These are phyloP conservation scores for Palythoa grandiflora DNA, from an alignment of 92 coral and sea anemone species.

Conservation along the genomic window DNA sequence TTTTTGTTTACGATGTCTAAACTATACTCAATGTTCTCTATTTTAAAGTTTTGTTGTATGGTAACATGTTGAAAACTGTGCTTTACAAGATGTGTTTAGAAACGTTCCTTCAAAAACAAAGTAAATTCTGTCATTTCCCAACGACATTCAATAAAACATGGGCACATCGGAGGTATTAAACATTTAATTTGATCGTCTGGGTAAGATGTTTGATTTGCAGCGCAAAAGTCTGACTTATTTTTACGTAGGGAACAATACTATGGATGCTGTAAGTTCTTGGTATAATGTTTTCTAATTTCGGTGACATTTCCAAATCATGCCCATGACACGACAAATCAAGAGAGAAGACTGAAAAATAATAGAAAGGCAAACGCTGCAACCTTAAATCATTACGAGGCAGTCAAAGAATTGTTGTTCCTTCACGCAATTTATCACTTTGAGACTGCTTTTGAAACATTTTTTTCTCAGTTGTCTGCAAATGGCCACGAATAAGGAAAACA, in stretches of 20 bases:
- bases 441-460: background rate
- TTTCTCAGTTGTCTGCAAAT: background rate
- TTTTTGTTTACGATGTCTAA: slow-evolving; percentile 42
- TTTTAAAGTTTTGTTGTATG: slow-evolving; percentile 21
- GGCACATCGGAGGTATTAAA: slow-evolving; percentile 1
- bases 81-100: background rate
- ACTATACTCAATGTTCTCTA: slow-evolving; percentile 34
- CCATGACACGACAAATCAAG: background rate
- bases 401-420: background rate
- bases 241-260: background rate
- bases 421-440: background rate
- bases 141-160: slow-evolving; percentile 7
- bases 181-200: background rate
- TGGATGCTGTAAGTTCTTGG: background rate
- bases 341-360: background rate
- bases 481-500: background rate
- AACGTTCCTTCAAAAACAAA: background rate
- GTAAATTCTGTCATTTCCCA: background rate
- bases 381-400: background rate
- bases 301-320: background rate
- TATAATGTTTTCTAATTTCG: background rate
- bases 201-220: background rate
- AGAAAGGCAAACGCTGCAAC: background rate
- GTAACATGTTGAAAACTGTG: background rate
- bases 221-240: background rate